Evolutionary conservation across 1,140 invertebrate genomes (phyloP), one percentile per base, ranked within the genome.

Genomic region (Mya arenaria): DNA sequence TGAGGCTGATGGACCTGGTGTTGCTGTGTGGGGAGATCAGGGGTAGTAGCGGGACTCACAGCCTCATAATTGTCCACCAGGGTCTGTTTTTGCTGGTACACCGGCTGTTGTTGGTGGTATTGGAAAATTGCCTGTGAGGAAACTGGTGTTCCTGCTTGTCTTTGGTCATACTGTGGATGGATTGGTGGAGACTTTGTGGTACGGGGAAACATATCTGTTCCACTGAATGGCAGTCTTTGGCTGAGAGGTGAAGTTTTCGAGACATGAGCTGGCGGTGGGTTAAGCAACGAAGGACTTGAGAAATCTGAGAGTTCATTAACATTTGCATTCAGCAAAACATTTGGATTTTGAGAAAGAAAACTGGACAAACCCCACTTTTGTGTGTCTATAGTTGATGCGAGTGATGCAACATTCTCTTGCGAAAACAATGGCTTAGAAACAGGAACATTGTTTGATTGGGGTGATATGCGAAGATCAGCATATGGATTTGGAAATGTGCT

Each of bases 211-310:
- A 84, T 52, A 56, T 75, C 73, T 52, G 86, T 75, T 44, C 82
- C 23, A 10, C 83, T 72, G 25, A 81, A 86, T 23, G 84, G 85
- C 34, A 66, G 41, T 56, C 66, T 25, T 55, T 84, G 79, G 39
- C 69, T 48, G 28, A 58, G n/a, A 37, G 19, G 30, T 37, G 65
- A 68, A 30, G 55, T 81, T 41, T 74, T 82, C 55, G 79, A 71
- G 60, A 85, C 86, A 79, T 91, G 89, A 84, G 89, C 90, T 55
- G 90, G 90, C 37, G 90, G 90, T 52, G 90, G 90, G 72, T 82
- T 65, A 1, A 79, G 37, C 34, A 69, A 36, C 32, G 44, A 1
- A 32, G 39, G 65, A 25, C 63, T 37, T n/a, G 44, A 41, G 55
- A 69, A 79, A 19, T 79, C 77, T 39, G 63, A 69, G 15, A 79